Percentiles rank a stretch among this genome's conserved stretches.
These are phyloP conservation scores for Engystomops pustulosus DNA, from an alignment of 2,113 vertebrate genomes.

Conservation along the genomic window DNA sequence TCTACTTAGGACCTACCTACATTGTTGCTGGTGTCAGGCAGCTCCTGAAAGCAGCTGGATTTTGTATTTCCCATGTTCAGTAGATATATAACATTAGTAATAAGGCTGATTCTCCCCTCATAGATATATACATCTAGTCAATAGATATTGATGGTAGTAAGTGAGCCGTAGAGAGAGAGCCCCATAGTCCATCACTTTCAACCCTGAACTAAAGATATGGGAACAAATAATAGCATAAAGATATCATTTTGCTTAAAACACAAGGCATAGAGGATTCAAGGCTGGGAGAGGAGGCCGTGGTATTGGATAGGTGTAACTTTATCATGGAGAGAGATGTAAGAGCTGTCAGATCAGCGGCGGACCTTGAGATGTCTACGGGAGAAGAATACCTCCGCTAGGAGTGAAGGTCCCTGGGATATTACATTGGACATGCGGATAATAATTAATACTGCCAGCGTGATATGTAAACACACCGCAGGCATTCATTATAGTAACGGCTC, in stretches of 20 bases:
- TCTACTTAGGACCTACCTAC: too few species aligned
- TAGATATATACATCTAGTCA: too few species aligned
- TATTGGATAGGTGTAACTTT: constrained; percentile 43
- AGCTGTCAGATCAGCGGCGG: constrained; percentile 11
- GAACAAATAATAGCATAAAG: background rate
- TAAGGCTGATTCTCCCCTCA: too few species aligned
- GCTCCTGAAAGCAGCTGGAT: too few species aligned
- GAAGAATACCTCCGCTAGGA: constrained; percentile 10
- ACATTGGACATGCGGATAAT: constrained; percentile 35
- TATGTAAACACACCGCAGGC: constrained; percentile 2
- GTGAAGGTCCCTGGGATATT: constrained; percentile 37
- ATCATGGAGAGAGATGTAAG: constrained; percentile 40
- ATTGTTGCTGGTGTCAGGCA: too few species aligned
- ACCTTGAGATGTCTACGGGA: constrained; percentile 51
- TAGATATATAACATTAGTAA: too few species aligned
- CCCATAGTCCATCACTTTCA: background rate
- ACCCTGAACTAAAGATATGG: background rate
- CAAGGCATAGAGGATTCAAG: constrained; percentile 1
- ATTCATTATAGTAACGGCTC: background rate
- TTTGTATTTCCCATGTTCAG: too few species aligned
- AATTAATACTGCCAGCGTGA: constrained; percentile 25
- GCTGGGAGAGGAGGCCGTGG: constrained; percentile 21
- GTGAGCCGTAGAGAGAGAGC: too few species aligned
- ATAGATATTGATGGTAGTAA: too few species aligned
- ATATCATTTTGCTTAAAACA: background rate